phyloP scores from a whole-genome alignment of 1,140 invertebrate species.

The Scaptodrosophila lebanonensis region DNA sequence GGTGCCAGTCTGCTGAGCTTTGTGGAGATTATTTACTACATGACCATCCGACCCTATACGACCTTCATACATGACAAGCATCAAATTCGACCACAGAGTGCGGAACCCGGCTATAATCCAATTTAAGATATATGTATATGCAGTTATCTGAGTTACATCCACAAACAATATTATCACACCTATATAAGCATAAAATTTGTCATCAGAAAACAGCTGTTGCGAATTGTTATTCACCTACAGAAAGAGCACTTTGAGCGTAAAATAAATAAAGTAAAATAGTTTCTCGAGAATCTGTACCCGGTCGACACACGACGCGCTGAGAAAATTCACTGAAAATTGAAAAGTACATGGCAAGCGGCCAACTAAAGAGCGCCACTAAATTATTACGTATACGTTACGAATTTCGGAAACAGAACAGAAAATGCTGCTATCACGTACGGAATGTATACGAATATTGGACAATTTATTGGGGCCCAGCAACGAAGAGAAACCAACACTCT shows the following conservation, averaged over 20 bases:
- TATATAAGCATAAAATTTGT: too few species aligned
- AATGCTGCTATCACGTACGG: slow-evolving; percentile 36
- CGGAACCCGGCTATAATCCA: too few species aligned
- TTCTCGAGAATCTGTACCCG: too few species aligned
- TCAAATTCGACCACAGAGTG: too few species aligned
- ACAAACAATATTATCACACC: too few species aligned
- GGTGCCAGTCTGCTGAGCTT: slow-evolving; percentile 82
- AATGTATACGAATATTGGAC: slow-evolving; percentile 42
- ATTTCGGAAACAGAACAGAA: slow-evolving; percentile 52
- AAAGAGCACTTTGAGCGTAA: too few species aligned
- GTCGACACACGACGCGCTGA: background rate
- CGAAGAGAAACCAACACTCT: slow-evolving; percentile 4
- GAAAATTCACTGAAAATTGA: background rate
- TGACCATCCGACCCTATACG: slow-evolving; percentile 77
- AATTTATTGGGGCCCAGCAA: background rate
- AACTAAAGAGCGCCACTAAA: background rate
- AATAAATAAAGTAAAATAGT: too few species aligned
- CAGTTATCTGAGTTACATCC: too few species aligned
- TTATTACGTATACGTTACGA: slow-evolving; percentile 27
- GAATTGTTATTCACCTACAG: too few species aligned
- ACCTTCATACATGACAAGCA: slow-evolving; percentile 55
- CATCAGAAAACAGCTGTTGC: too few species aligned
- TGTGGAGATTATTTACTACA: slow-evolving; percentile 80
- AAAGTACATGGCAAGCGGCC: slow-evolving; percentile 3
- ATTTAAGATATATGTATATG: too few species aligned